Percentiles rank a stretch among this genome's conserved stretches.
Evolutionary conservation across 2,113 vertebrate genomes (phyloP).

Genomic region (Orientallactaga bullata): DNA sequence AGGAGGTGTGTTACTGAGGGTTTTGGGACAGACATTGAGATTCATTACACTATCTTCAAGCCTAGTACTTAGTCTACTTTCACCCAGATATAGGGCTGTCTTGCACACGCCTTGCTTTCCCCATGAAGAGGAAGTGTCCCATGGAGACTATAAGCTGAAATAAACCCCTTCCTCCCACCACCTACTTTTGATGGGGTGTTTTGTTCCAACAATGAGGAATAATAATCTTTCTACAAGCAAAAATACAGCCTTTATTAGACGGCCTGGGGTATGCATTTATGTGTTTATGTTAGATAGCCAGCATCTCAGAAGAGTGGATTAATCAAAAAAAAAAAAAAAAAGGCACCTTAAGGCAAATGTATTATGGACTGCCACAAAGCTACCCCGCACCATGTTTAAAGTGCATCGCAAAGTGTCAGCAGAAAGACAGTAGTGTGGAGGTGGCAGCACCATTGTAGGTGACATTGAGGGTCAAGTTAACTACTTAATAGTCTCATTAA

Average conservation of each 20-base stretch:
- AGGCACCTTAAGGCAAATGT: neutral
- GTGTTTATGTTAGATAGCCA: neutral
- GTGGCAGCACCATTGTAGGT: neutral
- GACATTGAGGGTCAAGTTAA: neutral
- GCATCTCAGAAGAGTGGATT: neutral
- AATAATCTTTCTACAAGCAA: neutral
- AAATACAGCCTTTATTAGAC: neutral
- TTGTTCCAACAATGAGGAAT: too few species aligned
- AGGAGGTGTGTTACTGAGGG: too few species aligned
- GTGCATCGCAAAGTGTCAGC: neutral
- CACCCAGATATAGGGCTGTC: too few species aligned
- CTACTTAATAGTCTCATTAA: neutral
- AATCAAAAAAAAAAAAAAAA: neutral
- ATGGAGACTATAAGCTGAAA: too few species aligned
- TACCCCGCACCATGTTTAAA: too few species aligned
- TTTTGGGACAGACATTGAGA: too few species aligned
- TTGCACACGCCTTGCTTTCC: too few species aligned
- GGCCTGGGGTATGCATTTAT: neutral
- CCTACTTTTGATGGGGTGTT: too few species aligned
- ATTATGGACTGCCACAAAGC: accelerated
- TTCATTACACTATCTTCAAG: too few species aligned
- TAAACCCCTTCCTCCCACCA: too few species aligned
- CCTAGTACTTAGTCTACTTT: too few species aligned
- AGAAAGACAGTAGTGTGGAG: neutral
- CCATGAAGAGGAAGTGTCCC: too few species aligned